These are phyloP conservation scores for Diplolepis rosae DNA, from an alignment of 2,888 invertebrate species.

Conservation along the genomic window DNA sequence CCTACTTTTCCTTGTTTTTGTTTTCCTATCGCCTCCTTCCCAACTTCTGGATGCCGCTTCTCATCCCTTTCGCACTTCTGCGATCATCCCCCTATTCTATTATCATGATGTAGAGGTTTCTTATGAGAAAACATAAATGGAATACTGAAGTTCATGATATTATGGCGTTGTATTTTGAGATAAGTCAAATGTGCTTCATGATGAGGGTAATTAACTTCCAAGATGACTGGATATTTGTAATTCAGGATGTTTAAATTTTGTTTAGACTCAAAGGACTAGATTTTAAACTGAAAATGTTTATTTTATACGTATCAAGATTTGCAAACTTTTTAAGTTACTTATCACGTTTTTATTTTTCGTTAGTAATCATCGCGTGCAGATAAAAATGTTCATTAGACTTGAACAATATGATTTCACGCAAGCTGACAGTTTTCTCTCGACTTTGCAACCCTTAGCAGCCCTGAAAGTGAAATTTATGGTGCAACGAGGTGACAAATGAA, in stretches of 20 bases:
- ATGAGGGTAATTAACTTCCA: background rate
- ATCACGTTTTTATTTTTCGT: background rate
- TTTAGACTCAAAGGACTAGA: too few species aligned
- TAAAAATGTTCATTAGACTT: slow-evolving; percentile 35
- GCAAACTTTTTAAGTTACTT: too few species aligned
- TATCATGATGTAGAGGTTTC: slow-evolving; percentile 16
- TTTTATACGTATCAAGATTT: too few species aligned
- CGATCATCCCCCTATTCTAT: background rate
- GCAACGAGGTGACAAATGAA: slow-evolving; percentile 67
- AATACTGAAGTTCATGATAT: background rate
- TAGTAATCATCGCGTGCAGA: slow-evolving; percentile 38
- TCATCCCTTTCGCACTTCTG: slow-evolving; percentile 1
- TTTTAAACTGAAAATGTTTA: too few species aligned
- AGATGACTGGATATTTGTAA: too few species aligned
- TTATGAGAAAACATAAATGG: background rate
- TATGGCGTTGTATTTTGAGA: background rate
- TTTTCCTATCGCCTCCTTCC: background rate
- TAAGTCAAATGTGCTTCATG: background rate
- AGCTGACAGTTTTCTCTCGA: slow-evolving; percentile 55
- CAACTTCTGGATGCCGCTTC: background rate
- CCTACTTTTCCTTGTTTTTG: background rate
- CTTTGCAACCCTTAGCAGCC: slow-evolving; percentile 38
- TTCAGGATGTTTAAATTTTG: too few species aligned
- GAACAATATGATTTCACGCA: slow-evolving; percentile 45
- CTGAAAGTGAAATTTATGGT: slow-evolving; percentile 65